Evolutionary conservation across 2,888 invertebrate species (phyloP).

Genomic region (Bursaphelenchus okinawaensis): DNA sequence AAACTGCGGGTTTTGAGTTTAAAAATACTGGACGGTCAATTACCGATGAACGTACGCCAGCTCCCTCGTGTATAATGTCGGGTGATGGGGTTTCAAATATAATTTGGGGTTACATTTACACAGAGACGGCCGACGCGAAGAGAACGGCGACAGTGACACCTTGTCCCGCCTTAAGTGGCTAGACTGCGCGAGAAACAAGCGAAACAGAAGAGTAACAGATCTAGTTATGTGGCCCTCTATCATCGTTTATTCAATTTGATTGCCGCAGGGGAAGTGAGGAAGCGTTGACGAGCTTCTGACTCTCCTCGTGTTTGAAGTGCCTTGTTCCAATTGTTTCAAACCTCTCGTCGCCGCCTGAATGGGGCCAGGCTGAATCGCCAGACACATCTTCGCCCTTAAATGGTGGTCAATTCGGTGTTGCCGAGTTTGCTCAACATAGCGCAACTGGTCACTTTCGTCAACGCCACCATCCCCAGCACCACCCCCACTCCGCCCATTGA

Average conservation of each 20-base stretch:
- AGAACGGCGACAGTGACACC: too few species aligned
- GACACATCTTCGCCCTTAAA: slow-evolving; percentile 3
- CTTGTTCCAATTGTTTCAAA: slow-evolving; percentile 1
- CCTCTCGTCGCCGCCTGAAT: background rate
- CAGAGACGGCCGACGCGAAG: too few species aligned
- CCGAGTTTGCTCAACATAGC: slow-evolving; percentile 34
- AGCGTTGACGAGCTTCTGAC: background rate
- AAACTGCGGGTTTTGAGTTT: too few species aligned
- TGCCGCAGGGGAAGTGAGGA: background rate
- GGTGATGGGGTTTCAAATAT: too few species aligned
- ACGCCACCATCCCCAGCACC: background rate
- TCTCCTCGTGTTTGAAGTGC: background rate
- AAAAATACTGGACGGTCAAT: too few species aligned
- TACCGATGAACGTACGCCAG: too few species aligned
- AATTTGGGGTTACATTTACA: too few species aligned
- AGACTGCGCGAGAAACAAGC: too few species aligned
- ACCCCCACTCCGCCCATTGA: background rate
- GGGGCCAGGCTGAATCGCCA: background rate
- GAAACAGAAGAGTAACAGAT: too few species aligned
- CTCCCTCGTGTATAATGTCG: too few species aligned
- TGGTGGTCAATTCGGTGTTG: slow-evolving; percentile 29
- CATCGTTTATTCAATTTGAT: background rate
- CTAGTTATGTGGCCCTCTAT: too few species aligned
- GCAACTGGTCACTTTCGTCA: slow-evolving; percentile 24
- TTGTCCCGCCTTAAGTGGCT: too few species aligned